phyloP scores from a whole-genome alignment of 2,113 vertebrate genomes.

The Cynopterus brachyotis region DNA sequence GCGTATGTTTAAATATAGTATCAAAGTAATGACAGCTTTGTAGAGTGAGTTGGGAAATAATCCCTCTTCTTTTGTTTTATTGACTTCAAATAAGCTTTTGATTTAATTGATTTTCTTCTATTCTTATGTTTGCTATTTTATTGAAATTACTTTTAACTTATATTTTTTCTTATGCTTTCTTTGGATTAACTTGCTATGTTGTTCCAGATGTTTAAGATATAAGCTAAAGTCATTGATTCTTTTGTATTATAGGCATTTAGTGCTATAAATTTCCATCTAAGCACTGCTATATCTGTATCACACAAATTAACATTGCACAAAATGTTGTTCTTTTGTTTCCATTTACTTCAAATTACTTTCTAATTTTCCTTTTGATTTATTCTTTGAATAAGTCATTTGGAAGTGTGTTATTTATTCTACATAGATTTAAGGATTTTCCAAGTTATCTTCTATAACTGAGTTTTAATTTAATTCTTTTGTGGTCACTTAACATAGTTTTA shows the following conservation, averaged over 20 bases:
- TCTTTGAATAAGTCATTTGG: neutral
- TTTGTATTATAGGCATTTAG: neutral
- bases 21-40: neutral
- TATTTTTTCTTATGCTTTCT: neutral
- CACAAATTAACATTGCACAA: neutral
- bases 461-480: neutral
- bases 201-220: neutral
- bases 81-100: neutral
- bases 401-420: neutral
- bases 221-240: neutral
- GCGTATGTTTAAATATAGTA: neutral
- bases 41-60: neutral
- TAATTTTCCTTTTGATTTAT: neutral
- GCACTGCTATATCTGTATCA: neutral
- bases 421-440: neutral
- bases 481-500: neutral
- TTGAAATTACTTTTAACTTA: neutral
- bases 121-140: neutral
- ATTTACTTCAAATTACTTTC: neutral
- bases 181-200: neutral
- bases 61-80: neutral
- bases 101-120: neutral
- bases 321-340: neutral
- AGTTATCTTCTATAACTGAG: neutral
- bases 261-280: neutral